These are phyloP conservation scores for Pecten maximus DNA, from an alignment of 2,888 invertebrate genomes.

Conservation along the genomic window DNA sequence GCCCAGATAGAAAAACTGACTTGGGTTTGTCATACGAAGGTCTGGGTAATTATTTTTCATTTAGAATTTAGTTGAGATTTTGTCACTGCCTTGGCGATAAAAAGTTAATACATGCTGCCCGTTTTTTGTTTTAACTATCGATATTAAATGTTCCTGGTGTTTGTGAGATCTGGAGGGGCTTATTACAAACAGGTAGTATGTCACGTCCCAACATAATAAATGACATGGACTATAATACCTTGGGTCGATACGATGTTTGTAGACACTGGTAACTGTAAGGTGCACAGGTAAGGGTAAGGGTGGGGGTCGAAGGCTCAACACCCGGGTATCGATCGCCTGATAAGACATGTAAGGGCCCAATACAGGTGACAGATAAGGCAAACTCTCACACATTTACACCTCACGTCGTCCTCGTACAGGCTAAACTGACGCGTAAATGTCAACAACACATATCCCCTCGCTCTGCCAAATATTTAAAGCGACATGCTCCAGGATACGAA, in stretches of 20 bases:
- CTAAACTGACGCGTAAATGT: background rate
- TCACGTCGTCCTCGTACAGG: background rate
- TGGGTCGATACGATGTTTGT: background rate
- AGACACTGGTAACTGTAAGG: background rate
- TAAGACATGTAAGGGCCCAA: slow-evolving; percentile 1
- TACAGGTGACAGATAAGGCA: background rate
- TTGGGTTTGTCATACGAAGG: too few species aligned
- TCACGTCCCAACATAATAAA: background rate
- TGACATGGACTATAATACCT: background rate
- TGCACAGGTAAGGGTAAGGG: background rate
- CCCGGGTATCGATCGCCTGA: background rate
- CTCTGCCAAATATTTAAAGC: background rate
- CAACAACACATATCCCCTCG: background rate
- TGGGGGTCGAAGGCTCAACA: background rate
- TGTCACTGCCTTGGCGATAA: background rate
- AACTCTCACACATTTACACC: background rate
- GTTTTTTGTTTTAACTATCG: slow-evolving; percentile 4
- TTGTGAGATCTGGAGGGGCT: background rate
- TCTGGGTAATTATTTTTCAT: too few species aligned
- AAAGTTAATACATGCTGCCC: background rate
- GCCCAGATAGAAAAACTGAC: too few species aligned
- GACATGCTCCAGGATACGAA: background rate
- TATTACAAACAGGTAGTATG: background rate
- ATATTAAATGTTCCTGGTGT: background rate
- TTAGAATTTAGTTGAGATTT: background rate